These are phyloP conservation scores for Struthio camelus DNA, from an alignment of 2,113 vertebrate species.

Conservation along the genomic window DNA sequence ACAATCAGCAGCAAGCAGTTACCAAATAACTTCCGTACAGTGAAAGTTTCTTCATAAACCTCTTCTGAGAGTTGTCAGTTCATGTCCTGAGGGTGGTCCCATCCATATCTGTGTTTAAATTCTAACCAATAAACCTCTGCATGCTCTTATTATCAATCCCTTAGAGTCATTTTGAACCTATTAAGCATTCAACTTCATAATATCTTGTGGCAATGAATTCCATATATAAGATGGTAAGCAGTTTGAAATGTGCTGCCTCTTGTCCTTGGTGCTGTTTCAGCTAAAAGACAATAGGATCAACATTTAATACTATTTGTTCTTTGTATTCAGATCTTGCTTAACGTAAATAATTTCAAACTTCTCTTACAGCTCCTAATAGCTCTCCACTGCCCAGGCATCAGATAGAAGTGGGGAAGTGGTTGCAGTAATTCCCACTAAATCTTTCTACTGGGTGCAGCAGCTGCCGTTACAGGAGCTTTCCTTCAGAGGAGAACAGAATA, in stretches of 20 bases:
- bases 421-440: not conserved
- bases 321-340: not conserved
- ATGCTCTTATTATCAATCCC: not conserved
- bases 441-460: not conserved
- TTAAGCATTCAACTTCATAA: not conserved
- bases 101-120: not conserved
- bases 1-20: no score
- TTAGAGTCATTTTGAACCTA: not conserved
- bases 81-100: not conserved
- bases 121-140: not conserved
- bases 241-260: not conserved
- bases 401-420: not conserved
- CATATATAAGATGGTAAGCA: not conserved
- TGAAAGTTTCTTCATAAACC: not conserved
- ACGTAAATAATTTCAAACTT: not conserved
- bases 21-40: not conserved
- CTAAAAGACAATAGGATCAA: not conserved
- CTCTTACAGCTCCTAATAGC: not conserved
- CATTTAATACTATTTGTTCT: not conserved
- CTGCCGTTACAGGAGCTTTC: not conserved
- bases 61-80: not conserved
- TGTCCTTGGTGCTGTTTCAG: not conserved
- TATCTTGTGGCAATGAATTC: not conserved
- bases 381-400: no score
- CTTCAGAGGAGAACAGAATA: not conserved